phyloP scores from a whole-genome alignment of 2,113 vertebrate species.

The Balaenoptera acutorostrata region DNA sequence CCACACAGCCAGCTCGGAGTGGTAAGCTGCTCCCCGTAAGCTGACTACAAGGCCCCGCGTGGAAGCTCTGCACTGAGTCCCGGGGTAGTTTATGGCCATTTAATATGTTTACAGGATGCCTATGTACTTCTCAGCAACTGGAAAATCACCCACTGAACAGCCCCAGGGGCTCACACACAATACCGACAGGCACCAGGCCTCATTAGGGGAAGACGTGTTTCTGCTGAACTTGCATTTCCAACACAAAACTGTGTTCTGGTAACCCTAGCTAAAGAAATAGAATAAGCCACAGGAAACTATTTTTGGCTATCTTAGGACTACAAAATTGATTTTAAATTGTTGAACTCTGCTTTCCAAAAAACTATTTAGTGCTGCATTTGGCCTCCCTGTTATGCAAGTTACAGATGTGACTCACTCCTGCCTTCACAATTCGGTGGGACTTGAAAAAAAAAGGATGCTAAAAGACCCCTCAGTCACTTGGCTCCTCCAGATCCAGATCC shows the following conservation, averaged over 20 bases:
- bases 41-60: not conserved
- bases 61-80: not conserved
- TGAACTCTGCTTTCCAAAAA: not conserved
- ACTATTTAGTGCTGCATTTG: not conserved
- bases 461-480: not conserved
- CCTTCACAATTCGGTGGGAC: not conserved
- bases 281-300: conserved; percentile 35
- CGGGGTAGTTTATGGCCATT: not conserved
- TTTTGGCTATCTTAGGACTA: not conserved
- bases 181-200: conserved; percentile 27
- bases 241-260: conserved; percentile 18
- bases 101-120: not conserved
- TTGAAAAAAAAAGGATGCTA: not conserved
- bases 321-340: conserved; percentile 4
- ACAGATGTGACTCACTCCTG: not conserved
- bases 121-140: not conserved
- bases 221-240: not conserved
- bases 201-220: not conserved
- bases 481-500: not conserved
- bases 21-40: not conserved
- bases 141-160: not conserved
- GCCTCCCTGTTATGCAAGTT: not conserved
- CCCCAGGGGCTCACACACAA: not conserved
- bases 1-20: not conserved
- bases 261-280: not conserved